Evolutionary conservation across 2,797 vertebrate species (phyloP).

Genomic region (Xenops minutus): DNA sequence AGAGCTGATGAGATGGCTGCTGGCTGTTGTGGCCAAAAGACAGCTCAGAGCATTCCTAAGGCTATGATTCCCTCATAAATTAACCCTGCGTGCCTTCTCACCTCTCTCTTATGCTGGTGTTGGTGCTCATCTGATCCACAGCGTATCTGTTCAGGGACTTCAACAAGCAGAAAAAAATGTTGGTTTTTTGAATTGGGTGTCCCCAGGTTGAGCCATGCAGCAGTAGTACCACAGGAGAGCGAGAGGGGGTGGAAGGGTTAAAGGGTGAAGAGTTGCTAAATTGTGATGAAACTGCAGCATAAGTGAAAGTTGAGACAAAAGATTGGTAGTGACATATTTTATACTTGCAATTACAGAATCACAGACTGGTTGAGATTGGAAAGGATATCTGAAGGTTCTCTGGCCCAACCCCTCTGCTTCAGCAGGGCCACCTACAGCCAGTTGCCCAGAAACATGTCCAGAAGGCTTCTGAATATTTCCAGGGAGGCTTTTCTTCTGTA

Average conservation of each 20-base stretch:
- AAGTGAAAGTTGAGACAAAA: not conserved
- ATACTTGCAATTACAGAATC: not conserved
- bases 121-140: not conserved
- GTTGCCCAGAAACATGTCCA: not conserved
- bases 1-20: not conserved
- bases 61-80: not conserved
- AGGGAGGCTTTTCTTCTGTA: not conserved
- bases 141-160: not conserved
- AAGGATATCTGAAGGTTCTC: not conserved
- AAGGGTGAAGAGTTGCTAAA: not conserved
- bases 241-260: not conserved
- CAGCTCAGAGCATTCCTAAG: not conserved
- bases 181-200: not conserved
- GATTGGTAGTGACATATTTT: not conserved
- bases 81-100: not conserved
- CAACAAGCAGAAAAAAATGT: not conserved
- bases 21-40: not conserved
- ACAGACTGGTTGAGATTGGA: not conserved
- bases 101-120: not conserved
- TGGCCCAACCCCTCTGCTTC: not conserved
- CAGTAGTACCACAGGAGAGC: not conserved
- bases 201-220: not conserved
- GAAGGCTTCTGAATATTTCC: not conserved
- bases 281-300: not conserved
- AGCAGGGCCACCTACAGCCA: not conserved